Percentiles rank a stretch among this genome's conserved stretches.
These are phyloP conservation scores for Clarias batrachus DNA, from an alignment of 2,113 vertebrate species.

Conservation along the genomic window DNA sequence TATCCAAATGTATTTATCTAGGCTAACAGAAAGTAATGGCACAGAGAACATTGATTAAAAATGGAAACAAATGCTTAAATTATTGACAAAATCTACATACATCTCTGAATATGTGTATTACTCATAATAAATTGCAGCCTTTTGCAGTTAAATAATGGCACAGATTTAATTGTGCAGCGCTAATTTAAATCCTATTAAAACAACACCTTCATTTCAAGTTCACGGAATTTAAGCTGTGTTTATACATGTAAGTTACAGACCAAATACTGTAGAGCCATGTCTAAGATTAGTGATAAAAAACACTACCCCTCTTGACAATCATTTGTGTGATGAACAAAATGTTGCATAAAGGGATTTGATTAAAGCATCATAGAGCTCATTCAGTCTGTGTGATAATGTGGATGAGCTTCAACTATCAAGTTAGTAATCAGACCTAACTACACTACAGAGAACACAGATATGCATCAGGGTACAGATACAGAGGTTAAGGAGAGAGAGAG, in stretches of 20 bases:
- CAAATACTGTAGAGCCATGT: too few species aligned
- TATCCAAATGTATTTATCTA: too few species aligned
- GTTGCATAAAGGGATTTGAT: constrained; percentile 22
- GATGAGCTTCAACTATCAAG: constrained; percentile 30
- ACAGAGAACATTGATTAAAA: too few species aligned
- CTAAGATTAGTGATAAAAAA: constrained; percentile 3
- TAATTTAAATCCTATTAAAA: not conserved
- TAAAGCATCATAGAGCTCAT: constrained; percentile 20
- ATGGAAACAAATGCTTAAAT: too few species aligned
- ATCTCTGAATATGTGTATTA: too few species aligned
- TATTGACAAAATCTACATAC: too few species aligned
- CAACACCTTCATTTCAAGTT: not conserved
- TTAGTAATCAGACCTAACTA: constrained; percentile 28
- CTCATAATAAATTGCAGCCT: too few species aligned
- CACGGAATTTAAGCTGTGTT: not conserved
- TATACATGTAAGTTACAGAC: not conserved
- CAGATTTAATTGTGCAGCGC: too few species aligned
- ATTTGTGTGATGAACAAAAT: not conserved
- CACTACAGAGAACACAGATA: constrained; percentile 34
- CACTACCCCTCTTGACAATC: not conserved
- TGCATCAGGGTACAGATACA: constrained; percentile 37
- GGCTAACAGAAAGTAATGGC: too few species aligned
- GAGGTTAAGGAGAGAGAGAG: not conserved
- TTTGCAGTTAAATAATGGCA: too few species aligned
- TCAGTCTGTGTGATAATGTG: constrained; percentile 22